phyloP scores from a whole-genome alignment of 2,113 vertebrate species.

The Telmatochromis bifrenatus region DNA sequence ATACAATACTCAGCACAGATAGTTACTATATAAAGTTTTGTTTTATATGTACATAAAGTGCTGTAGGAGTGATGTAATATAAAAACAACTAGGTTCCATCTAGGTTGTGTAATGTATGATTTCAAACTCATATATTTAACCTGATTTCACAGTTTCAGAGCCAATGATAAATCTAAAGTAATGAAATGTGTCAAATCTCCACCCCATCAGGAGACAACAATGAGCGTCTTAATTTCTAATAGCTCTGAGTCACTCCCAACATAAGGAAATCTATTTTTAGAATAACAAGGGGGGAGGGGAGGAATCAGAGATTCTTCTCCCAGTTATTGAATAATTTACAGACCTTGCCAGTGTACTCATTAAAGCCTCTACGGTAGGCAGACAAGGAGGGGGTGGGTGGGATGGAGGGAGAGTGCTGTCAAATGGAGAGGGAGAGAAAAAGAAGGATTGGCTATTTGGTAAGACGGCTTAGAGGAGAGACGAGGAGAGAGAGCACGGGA shows the following conservation, averaged over 20 bases:
- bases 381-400: not conserved
- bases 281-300: constrained; percentile 1
- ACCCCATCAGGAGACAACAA: not conserved
- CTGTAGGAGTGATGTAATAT: not conserved
- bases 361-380: constrained; percentile 46
- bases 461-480: not conserved
- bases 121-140: not conserved
- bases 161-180: not conserved
- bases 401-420: not conserved
- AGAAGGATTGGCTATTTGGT: constrained; percentile 9
- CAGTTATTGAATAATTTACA: constrained; percentile 69
- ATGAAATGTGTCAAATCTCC: not conserved
- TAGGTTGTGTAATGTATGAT: not conserved
- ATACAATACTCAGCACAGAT: not conserved
- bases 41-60: not conserved
- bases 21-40: not conserved
- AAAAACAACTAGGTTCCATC: not conserved
- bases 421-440: constrained; percentile 2
- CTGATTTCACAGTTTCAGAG: not conserved
- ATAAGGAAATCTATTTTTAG: constrained; percentile 57
- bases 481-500: not conserved
- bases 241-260: constrained; percentile 14
- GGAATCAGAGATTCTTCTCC: constrained; percentile 38
- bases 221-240: constrained; percentile 3
- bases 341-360: constrained; percentile 54